A percentile compares a stretch with the other conserved stretches of the same genome.
These are phyloP conservation scores for Trachelipus rathkii DNA, from an alignment of 1,140 invertebrate species.

Conservation along the genomic window DNA sequence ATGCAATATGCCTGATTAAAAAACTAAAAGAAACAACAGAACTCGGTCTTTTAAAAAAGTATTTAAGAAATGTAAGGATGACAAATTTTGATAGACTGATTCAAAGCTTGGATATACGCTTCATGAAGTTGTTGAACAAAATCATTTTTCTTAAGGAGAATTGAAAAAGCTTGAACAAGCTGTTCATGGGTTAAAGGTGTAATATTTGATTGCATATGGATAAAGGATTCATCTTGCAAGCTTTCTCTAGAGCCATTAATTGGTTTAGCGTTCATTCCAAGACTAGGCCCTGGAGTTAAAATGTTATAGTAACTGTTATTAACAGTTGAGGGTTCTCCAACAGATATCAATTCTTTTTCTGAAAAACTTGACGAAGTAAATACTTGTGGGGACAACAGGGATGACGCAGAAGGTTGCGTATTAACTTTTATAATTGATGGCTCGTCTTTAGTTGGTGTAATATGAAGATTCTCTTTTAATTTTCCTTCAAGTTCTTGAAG, in stretches of 20 bases:
- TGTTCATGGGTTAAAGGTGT: constrained; percentile 41
- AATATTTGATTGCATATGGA: neutral
- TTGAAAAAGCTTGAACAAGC: constrained; percentile 39
- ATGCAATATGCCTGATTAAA: too few relatives aligned
- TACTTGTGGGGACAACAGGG: constrained; percentile 35
- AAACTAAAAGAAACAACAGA: too few relatives aligned
- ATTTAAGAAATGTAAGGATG: too few relatives aligned
- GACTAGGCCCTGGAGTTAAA: constrained; percentile 13
- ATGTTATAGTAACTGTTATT: constrained; percentile 28
- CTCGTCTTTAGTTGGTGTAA: constrained; percentile 36
- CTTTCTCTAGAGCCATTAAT: constrained; percentile 38
- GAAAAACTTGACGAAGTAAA: constrained; percentile 30
- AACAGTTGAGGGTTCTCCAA: constrained; percentile 31
- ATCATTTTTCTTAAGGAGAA: constrained; percentile 42
- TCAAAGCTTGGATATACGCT: constrained; percentile 27
- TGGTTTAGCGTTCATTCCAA: constrained; percentile 28
- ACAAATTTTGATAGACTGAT: neutral
- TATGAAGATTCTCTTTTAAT: constrained; percentile 38
- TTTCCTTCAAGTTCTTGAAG: constrained; percentile 42
- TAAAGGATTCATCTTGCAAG: constrained; percentile 29
- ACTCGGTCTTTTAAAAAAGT: too few relatives aligned
- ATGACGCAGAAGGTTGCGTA: constrained; percentile 22
- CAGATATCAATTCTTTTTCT: constrained; percentile 13
- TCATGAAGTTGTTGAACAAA: constrained; percentile 43
- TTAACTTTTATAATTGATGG: constrained; percentile 9